Base-by-base conservation (phyloP, 1,140 invertebrate species). In the Pseudomyrmex gracilis region DNA sequence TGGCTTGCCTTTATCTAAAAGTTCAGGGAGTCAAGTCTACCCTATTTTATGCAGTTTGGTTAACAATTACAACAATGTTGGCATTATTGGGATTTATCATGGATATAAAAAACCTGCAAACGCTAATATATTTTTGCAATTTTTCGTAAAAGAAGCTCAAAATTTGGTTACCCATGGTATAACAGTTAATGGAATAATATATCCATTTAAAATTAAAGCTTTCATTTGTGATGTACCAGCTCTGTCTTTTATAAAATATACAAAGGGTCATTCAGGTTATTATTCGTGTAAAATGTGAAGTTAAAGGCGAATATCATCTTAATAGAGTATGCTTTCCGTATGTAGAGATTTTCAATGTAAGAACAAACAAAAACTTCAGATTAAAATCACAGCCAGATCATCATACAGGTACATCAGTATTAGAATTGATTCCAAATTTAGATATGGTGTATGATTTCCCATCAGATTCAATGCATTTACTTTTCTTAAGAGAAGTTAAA, bases 381-480 rank as follows among this genome's bases (percentile, higher is more conserved):
- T n/a, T n/a, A n/a, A n/a, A n/a, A n/a, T n/a, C n/a, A n/a, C n/a
- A n/a, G n/a, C n/a, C n/a, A n/a, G n/a, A n/a, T n/a, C n/a, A n/a
- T n/a, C n/a, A n/a, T n/a, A n/a, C n/a, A n/a, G n/a, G n/a, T n/a
- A n/a, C n/a, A n/a, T n/a, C n/a, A n/a, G n/a, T n/a, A n/a, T n/a
- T n/a, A n/a, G n/a, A n/a, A n/a, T n/a, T n/a, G n/a, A n/a, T n/a
- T n/a, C n/a, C n/a, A n/a, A n/a, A n/a, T n/a, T n/a, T n/a, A n/a
- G n/a, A n/a, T n/a, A n/a, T n/a, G n/a, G n/a, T n/a, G n/a, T 8
- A 68, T 20, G 47, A 51, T 68, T 67, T 68, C 51, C n/a, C 43
- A 7, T 47, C 9, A 66, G 64, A 66, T 66, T 9, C 64, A 66
- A 66, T 66, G 64, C 17, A 67, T 67, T 49, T 67, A 9, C 43